Evolutionary conservation across 2,797 vertebrate species (phyloP).

Genomic region (Eupleurogrammus muticus): DNA sequence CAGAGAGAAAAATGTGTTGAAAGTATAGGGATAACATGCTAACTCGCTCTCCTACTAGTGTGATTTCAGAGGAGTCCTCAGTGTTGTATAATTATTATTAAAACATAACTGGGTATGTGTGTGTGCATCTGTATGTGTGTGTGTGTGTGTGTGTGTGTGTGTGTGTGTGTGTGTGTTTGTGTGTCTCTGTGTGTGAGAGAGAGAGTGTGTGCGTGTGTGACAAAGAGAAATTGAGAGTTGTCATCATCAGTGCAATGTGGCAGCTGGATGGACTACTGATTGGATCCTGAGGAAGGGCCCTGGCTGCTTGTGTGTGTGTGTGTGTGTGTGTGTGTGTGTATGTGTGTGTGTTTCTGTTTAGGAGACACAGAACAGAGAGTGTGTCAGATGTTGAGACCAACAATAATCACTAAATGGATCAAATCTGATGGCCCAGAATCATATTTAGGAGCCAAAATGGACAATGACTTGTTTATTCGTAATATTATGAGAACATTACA

Average conservation of each 20-base stretch:
- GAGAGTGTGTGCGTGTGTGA: too few relatives aligned
- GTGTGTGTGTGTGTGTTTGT: too few relatives aligned
- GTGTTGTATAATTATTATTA: constrained; percentile 38
- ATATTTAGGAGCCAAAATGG: too few relatives aligned
- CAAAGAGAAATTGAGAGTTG: constrained; percentile 48
- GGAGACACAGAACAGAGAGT: neutral
- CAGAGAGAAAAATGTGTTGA: constrained; percentile 33
- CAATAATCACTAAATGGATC: too few relatives aligned
- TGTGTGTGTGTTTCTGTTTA: constrained; percentile 22
- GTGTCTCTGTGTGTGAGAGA: neutral
- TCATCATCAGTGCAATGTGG: constrained; percentile 49
- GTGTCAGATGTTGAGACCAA: neutral
- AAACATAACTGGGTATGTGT: constrained; percentile 21
- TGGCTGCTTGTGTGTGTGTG: constrained; percentile 20
- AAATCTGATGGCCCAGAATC: too few relatives aligned
- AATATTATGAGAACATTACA: too few relatives aligned
- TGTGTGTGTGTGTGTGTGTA: constrained; percentile 7
- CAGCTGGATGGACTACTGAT: constrained; percentile 52
- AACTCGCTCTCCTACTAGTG: constrained; percentile 1
- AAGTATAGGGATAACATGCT: constrained; percentile 23
- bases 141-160: neutral
- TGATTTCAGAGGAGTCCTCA: constrained; percentile 41
- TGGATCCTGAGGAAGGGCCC: constrained; percentile 50
- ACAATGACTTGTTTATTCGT: too few relatives aligned
- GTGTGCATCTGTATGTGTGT: neutral